A percentile compares a stretch with the other conserved stretches of the same genome.
These are phyloP conservation scores for Nesidiocoris tenuis DNA, from an alignment of 2,888 invertebrate genomes.

Conservation along the genomic window DNA sequence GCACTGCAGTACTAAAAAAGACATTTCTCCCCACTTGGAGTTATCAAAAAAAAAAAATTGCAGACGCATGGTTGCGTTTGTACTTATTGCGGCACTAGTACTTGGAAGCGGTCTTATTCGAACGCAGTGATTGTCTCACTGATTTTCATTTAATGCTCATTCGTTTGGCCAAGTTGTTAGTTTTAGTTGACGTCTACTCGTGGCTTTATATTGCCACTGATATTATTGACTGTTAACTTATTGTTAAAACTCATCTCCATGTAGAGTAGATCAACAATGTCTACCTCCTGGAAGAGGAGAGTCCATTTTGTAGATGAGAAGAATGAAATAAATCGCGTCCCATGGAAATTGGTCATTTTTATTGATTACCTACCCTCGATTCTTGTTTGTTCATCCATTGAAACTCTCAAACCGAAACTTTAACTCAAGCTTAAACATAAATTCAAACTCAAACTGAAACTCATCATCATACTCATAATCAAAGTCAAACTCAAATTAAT, in stretches of 20 bases:
- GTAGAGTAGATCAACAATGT: constrained; percentile 17
- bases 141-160: constrained; percentile 14
- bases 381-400: not conserved
- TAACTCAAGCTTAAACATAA: too few species aligned
- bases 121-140: not conserved
- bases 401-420: too few species aligned
- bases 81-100: too few species aligned
- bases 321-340: not conserved
- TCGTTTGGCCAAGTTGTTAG: constrained; percentile 15
- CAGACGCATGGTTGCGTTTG: too few species aligned
- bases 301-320: not conserved
- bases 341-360: not conserved
- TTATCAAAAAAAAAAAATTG: too few species aligned
- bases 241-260: constrained; percentile 11
- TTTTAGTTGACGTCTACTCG: not conserved
- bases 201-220: constrained; percentile 21
- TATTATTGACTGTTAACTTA: constrained; percentile 32
- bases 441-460: too few species aligned
- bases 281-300: constrained; percentile 12
- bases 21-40: too few species aligned
- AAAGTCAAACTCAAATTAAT: too few species aligned
- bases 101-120: too few species aligned
- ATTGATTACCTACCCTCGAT: not conserved
- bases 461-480: too few species aligned
- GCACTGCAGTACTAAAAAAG: too few species aligned